These are phyloP conservation scores for Platyscapa corneri DNA, from an alignment of 1,140 invertebrate genomes.

Conservation along the genomic window DNA sequence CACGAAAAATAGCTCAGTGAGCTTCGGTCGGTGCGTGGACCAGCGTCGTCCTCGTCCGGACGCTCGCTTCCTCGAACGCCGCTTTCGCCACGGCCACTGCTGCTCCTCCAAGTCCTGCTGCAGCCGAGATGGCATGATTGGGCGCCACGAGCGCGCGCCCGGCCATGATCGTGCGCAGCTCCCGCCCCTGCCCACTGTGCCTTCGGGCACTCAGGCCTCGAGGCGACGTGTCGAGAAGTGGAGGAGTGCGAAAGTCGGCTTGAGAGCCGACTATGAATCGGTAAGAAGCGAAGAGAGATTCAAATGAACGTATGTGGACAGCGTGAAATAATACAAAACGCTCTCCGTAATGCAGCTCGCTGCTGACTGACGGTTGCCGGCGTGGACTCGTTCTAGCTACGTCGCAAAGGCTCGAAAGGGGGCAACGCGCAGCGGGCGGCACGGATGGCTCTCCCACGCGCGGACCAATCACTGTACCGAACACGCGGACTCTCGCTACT, in stretches of 20 bases:
- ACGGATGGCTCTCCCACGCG: constrained; percentile 72
- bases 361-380: constrained; percentile 47
- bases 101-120: neutral
- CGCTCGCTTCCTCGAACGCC: neutral
- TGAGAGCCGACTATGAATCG: neutral
- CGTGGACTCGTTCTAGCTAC: constrained; percentile 28
- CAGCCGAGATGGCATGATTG: neutral
- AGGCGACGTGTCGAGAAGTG: neutral
- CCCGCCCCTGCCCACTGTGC: neutral
- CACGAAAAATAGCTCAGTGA: neutral
- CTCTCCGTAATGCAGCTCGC: constrained; percentile 58
- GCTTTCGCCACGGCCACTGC: neutral
- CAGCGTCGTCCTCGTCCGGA: neutral
- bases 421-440: constrained; percentile 62
- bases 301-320: neutral
- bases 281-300: too few relatives aligned
- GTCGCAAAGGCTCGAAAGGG: too few relatives aligned
- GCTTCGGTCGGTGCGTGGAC: neutral
- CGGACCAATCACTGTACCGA: constrained; percentile 66
- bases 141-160: constrained; percentile 43
- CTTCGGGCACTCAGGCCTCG: neutral
- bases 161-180: constrained; percentile 29
- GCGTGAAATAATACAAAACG: neutral
- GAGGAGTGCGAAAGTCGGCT: neutral
- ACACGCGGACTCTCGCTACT: neutral